These are phyloP conservation scores for Pseudoatta argentina DNA, from an alignment of 1,140 invertebrate genomes.

Conservation along the genomic window DNA sequence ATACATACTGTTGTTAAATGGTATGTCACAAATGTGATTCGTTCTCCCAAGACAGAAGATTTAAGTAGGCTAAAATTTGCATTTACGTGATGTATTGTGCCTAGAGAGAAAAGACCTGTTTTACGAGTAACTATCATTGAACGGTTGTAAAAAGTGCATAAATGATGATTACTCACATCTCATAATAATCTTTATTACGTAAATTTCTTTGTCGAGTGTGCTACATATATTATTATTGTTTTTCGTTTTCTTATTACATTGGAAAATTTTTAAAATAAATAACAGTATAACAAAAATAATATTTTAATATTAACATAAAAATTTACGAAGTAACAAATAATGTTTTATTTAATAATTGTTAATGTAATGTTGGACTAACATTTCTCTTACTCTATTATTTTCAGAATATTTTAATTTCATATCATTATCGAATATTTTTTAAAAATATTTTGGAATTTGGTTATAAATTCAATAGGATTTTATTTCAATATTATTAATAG, in stretches of 20 bases:
- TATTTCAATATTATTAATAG: conserved; percentile 3
- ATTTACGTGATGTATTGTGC: conserved; percentile 68
- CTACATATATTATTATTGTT: neutral
- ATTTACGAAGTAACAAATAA: neutral
- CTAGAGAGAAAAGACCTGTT: conserved; percentile 45
- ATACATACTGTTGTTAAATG: conserved; percentile 21
- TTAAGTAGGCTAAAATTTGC: conserved; percentile 70
- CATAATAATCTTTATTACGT: conserved; percentile 26
- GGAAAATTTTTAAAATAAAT: neutral
- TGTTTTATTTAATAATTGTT: neutral
- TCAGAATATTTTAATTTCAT: neutral
- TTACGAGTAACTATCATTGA: conserved; percentile 30
- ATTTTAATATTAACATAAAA: conserved; percentile 10
- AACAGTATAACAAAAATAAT: neutral
- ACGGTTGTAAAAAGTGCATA: conserved; percentile 61
- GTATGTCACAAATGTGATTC: conserved; percentile 35
- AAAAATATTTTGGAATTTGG: neutral
- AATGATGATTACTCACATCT: conserved; percentile 37
- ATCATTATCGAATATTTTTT: neutral
- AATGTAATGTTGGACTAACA: neutral
- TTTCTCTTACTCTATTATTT: neutral
- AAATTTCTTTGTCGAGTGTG: neutral
- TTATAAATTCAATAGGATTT: neutral
- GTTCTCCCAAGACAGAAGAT: neutral
- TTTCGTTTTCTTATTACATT: neutral